Evolutionary conservation across 2,113 vertebrate genomes (phyloP), one percentile per base, ranked within the genome.

Genomic region (Anhinga rufa): DNA sequence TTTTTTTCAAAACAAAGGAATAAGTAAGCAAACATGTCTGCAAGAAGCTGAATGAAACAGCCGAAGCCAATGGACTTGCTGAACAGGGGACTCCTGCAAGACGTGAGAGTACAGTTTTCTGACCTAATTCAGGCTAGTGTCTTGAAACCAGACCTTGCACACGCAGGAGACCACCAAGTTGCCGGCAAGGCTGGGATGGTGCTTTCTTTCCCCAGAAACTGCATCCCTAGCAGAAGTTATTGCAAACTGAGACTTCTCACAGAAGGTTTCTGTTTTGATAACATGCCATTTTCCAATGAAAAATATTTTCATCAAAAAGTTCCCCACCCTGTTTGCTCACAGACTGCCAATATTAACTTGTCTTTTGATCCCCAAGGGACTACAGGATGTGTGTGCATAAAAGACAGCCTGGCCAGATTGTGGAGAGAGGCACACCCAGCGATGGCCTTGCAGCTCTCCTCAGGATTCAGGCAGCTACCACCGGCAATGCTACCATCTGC

Each of bases 261-360:
- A 24, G 55, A 38, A 75, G 52, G 20, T 66, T 88, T 86, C 72
- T 91, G 81, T 52, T 91, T 85, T 60, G 81, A 82, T 82, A 85
- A 71, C 74, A 17, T 3, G n/a, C 74, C 65, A 24, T 79, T 95
- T 93, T 84, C 91, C 91, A 82, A 8, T 3, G 55, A 87, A 93
- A 93, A 92, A 51, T 32, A 84, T 62, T 75, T 84, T 84, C 64
- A 82, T 71, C 93, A 57, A 4, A 31, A 49, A 38, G 52, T n/a
- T 92, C 81, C 51, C 88, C 81, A 31, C 93, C 95, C 86, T 69
- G 77, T 79, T 93, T 88, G 74, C 81, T 78, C 83, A n/a, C 80
- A 87, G 89, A 42, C 28, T 64, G 91, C 72, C 72, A 55, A 34
- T 3, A 74, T 48, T 14, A 17, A 51, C 52, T 88, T 7, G 70